Percentiles rank a stretch among this genome's conserved stretches.
Conservation (phyloP, 35 echinoderm and acorn worm species). For the Patiria miniata region DNA sequence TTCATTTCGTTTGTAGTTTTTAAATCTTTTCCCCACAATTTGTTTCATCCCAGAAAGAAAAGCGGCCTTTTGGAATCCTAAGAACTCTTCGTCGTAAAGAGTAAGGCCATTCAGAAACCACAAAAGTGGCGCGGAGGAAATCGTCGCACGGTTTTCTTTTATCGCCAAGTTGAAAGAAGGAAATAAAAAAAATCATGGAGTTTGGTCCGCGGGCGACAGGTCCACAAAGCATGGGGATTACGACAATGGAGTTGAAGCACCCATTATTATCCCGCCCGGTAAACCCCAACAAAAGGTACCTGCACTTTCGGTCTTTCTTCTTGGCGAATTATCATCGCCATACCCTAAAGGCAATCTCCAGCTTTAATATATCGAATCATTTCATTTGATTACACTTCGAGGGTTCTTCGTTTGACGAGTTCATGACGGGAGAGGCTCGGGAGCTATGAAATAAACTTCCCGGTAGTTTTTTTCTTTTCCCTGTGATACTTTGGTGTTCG, state of each 20-base stretch:
- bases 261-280: background rate
- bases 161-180: background rate
- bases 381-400: constrained; percentile 6
- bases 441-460: no score
- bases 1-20: no score
- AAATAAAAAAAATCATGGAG: constrained; percentile 1
- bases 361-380: constrained; percentile 12
- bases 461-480: no score
- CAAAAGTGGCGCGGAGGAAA: no score
- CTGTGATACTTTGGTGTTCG: no score
- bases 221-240: background rate
- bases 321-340: background rate
- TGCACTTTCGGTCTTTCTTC: background rate
- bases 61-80: no score
- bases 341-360: background rate
- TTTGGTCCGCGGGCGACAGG: background rate
- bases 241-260: background rate
- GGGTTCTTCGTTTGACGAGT: background rate
- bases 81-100: no score
- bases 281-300: background rate
- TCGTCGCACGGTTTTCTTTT: no score
- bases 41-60: no score
- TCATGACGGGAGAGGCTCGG: constrained; percentile 3
- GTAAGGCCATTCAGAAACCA: no score
- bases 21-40: no score